Percentiles rank a stretch among this genome's conserved stretches.
Conservation (phyloP, 2,797 vertebrate species). For the Austrolebias charrua region DNA sequence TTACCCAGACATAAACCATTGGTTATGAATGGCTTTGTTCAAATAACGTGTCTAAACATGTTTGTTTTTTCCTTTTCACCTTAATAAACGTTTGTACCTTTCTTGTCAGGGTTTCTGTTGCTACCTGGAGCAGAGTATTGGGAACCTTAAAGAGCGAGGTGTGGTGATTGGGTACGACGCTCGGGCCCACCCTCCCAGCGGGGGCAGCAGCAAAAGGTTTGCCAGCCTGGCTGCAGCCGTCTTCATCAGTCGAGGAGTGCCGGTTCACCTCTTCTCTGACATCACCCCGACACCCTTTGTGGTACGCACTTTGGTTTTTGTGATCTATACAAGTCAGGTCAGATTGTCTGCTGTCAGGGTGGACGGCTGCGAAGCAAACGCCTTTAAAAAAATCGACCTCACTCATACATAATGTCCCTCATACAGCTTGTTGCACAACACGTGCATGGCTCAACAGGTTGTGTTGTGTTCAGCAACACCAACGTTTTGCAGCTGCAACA, state of each 20-base stretch:
- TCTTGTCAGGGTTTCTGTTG: slow-evolving; percentile 88
- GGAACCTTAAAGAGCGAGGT: slow-evolving; percentile 86
- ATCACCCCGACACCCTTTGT: slow-evolving; percentile 97
- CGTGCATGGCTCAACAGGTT: slow-evolving; percentile 16
- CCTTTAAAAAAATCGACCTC: slow-evolving; percentile 27
- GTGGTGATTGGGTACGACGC: slow-evolving; percentile 94
- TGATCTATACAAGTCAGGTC: slow-evolving; percentile 2
- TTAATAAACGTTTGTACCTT: background rate
- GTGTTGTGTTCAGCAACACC: background rate
- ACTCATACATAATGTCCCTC: slow-evolving; percentile 1
- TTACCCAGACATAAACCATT: no score
- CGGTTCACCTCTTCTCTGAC: slow-evolving; percentile 90
- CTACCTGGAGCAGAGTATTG: slow-evolving; percentile 88
- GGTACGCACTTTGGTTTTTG: slow-evolving; percentile 71
- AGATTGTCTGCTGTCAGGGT: slow-evolving; percentile 10
- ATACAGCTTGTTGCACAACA: slow-evolving; percentile 45
- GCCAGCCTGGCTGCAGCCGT: slow-evolving; percentile 87
- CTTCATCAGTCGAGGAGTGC: slow-evolving; percentile 87
- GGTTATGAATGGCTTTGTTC: no score
- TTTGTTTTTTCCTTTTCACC: background rate
- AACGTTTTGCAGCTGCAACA: background rate
- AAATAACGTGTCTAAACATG: background rate
- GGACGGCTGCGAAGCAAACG: slow-evolving; percentile 43
- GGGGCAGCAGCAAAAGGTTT: slow-evolving; percentile 90
- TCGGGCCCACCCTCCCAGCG: slow-evolving; percentile 87